Evolutionary conservation across 35 echinoderm and acorn worm genomes (phyloP).

Genomic region (Eucidaris tribuloides): DNA sequence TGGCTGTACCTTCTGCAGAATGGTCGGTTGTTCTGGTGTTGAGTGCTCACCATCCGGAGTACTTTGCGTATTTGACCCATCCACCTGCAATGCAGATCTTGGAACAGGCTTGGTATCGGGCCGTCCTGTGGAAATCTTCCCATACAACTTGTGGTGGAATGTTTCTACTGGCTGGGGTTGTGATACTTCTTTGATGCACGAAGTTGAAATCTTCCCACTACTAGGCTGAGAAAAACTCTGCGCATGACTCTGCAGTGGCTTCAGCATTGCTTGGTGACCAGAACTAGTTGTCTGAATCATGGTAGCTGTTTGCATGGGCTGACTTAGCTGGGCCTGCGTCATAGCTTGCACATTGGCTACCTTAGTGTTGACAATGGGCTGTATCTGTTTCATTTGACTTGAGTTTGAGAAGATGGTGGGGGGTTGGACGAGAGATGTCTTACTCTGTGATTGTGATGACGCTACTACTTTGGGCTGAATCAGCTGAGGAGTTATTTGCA

Average conservation of each 20-base stretch:
- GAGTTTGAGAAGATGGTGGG: too few relatives aligned
- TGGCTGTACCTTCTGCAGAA: conserved; percentile 12
- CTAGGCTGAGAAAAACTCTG: too few relatives aligned
- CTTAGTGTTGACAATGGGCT: too few relatives aligned
- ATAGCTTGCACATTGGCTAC: too few relatives aligned
- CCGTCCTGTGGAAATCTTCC: conserved; percentile 8
- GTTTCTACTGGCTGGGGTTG: conserved; percentile 6
- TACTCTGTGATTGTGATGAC: background rate
- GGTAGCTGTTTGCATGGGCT: too few relatives aligned
- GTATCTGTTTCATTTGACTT: too few relatives aligned
- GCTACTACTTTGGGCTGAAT: conserved; percentile 18
- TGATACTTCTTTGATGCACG: background rate
- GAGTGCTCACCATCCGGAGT: background rate
- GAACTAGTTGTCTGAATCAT: too few relatives aligned
- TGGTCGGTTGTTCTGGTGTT: background rate
- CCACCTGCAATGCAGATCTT: background rate
- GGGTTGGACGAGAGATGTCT: background rate
- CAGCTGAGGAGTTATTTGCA: conserved; percentile 13
- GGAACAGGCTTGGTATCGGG: background rate
- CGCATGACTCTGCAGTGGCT: too few relatives aligned
- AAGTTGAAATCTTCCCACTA: too few relatives aligned
- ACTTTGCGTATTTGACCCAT: background rate
- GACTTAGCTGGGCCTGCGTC: too few relatives aligned
- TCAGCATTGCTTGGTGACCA: too few relatives aligned
- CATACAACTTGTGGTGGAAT: conserved; percentile 21